Evolutionary conservation across 2,888 invertebrate genomes (phyloP), one percentile per base, ranked within the genome.

Genomic region (Idaea dimidiata): DNA sequence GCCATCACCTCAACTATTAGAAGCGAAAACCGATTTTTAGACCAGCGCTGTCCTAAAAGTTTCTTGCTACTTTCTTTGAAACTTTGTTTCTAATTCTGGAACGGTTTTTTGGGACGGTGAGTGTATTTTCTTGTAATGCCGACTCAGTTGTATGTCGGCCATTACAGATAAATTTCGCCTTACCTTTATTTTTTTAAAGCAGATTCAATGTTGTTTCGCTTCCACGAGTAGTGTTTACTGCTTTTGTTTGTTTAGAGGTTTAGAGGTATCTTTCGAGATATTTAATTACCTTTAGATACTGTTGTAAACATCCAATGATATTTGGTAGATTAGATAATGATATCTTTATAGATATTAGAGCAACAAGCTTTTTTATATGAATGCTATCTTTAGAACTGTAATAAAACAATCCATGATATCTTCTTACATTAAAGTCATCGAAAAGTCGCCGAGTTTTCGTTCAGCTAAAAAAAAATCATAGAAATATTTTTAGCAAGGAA

Each of bases 91-190:
- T 65, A 71, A 71, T 75, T 64, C 62, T 78, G 67, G 66, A 75
- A 79, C 58, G 66, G 76, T 83, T 72, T 84, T 87, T 73, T 66
- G 63, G 79, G 72, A 70, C 75, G 70, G 70, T 63, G 79, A 87
- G 84, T 86, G 81, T 84, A 86, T 87, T 86, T 87, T 87, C 85
- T 87, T 86, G 84, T 85, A 82, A 82, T 82, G 82, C 79, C 79
- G 82, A 81, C 78, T 81, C 76, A 72, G 78, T 79, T 79, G 80
- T 84, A 81, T 75, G 82, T 81, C 85, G 83, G 86, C 87, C 86
- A 88, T 89, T 89, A 86, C 77, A 80, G 82, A 88, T 89, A 88
- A 86, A 87, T 87, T 84, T 83, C 71, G 79, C 72, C 76, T 77
- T 80, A 79, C 77, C 76, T 84, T 86, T 85, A 82, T 83, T 86